Base-by-base conservation (phyloP, 2,797 vertebrate genomes). In the Tenualosa ilisha region DNA sequence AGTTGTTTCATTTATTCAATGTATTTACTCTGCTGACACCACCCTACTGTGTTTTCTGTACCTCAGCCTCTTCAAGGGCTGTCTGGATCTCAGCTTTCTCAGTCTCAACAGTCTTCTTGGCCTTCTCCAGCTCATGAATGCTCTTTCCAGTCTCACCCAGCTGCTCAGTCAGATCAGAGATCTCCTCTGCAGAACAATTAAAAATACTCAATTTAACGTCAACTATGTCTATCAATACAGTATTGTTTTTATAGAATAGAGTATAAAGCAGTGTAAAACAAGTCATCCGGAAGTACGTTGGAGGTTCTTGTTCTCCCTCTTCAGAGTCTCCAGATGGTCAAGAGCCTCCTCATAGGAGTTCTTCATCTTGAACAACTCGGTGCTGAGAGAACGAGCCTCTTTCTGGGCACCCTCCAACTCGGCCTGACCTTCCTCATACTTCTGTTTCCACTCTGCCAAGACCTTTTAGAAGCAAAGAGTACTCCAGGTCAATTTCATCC, bases 351-450 rank as follows among this genome's bases (percentile, higher is more conserved):
- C 96, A 3, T 97, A 97, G 0, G 96, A 95, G 81, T 97, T 97
- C 93, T 97, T 97, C 94, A 97, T 96, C 91, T 97, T 97, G 91
- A 97, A 97, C 37, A 97, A 91, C 84, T 97, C 97, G 11, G 97
- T 97, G 88, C 97, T 91, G 20, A 97, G 93, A 84, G 95, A 93
- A 6, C 95, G 95, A 17, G 96, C 92, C 88, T 97, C 97, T 88
- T 97, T 97, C 92, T 96, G 96, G 9, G 96, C 92, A 85, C 95
- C 95, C 81, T 97, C 96, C 68, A 97, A 94, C 88, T 97, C 96
- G 87, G 96, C 92, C 89, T 97, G 96, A 0, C 95, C 94, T 87
- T 97, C 96, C 82, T 97, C 96, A 59, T 93, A 96, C 86, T 97
- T 97, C 88, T 97, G 96, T 82, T 97, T 97, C 97, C 97, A 97